Evolutionary conservation across 2,888 invertebrate species (phyloP).

Genomic region (Lochmaea crataegi): DNA sequence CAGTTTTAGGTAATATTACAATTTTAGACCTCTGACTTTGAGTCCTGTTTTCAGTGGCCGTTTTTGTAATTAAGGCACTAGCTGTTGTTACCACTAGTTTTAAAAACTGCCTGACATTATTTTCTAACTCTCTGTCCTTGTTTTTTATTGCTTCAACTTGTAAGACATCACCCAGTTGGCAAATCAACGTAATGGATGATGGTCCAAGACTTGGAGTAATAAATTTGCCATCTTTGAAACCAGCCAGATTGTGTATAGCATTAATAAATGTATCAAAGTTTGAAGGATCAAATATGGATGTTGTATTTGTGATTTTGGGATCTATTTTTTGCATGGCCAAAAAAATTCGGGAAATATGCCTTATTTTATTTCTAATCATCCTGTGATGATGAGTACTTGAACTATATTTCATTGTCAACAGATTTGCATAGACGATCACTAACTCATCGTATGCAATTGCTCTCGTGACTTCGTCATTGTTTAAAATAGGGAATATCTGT

Average conservation of each 20-base stretch:
- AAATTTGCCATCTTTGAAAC: slow-evolving; percentile 14
- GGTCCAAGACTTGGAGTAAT: slow-evolving; percentile 9
- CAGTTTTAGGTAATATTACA: slow-evolving; percentile 6
- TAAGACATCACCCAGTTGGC: slow-evolving; percentile 16
- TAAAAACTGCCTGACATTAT: slow-evolving; percentile 15
- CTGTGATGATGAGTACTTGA: slow-evolving; percentile 19
- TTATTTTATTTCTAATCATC: slow-evolving; percentile 13
- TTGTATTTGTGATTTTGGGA: slow-evolving; percentile 9
- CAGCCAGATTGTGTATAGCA: slow-evolving; percentile 15
- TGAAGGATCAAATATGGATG: slow-evolving; percentile 4
- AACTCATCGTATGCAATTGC: slow-evolving; percentile 10
- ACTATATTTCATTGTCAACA: slow-evolving; percentile 21
- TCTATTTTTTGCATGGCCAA: slow-evolving; percentile 18
- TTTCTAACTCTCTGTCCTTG: slow-evolving; percentile 18
- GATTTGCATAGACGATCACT: slow-evolving; percentile 6
- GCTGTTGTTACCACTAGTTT: slow-evolving; percentile 9
- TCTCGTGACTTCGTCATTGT: slow-evolving; percentile 18
- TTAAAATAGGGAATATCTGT: slow-evolving; percentile 7
- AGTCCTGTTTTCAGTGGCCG: slow-evolving; percentile 14
- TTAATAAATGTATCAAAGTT: slow-evolving; percentile 17
- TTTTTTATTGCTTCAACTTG: slow-evolving; percentile 16
- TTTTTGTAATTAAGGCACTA: slow-evolving; percentile 23
- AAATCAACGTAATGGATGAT: slow-evolving; percentile 19
- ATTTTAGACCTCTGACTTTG: slow-evolving; percentile 4
- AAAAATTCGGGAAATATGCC: slow-evolving; percentile 11